These are phyloP conservation scores for Chrysochloris asiatica DNA, from an alignment of 2,113 vertebrate species.

Conservation along the genomic window DNA sequence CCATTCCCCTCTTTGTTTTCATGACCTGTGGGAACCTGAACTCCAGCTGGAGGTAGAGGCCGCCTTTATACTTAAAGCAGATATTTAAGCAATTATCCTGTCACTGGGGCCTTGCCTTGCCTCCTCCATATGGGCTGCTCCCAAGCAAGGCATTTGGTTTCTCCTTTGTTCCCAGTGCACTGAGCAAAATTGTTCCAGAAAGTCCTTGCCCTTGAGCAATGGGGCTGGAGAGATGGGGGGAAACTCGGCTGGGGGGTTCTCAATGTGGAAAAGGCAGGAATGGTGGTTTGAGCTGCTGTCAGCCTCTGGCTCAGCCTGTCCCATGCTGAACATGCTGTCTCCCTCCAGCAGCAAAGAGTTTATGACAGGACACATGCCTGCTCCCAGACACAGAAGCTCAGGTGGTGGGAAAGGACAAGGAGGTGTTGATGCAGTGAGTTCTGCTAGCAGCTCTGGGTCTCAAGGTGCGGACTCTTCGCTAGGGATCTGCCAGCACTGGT, in stretches of 20 bases:
- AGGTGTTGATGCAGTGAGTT: neutral
- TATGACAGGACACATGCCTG: neutral
- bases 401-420: neutral
- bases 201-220: conserved; percentile 56
- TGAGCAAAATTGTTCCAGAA: conserved; percentile 77
- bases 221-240: conserved; percentile 16
- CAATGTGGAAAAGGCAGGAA: neutral
- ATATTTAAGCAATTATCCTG: conserved; percentile 82
- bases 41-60: conserved; percentile 81
- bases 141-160: conserved; percentile 77
- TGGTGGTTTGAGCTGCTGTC: neutral
- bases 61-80: conserved; percentile 80
- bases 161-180: conserved; percentile 74
- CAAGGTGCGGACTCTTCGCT: neutral
- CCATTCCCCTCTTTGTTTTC: conserved; percentile 78
- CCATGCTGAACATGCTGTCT: neutral
- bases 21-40: conserved; percentile 81
- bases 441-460: neutral
- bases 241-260: neutral
- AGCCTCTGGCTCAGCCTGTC: neutral
- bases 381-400: neutral
- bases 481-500: neutral
- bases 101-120: conserved; percentile 74
- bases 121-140: conserved; percentile 78
- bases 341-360: neutral